phyloP scores from a whole-genome alignment of 1,140 invertebrate species.

The Saccostrea echinata region DNA sequence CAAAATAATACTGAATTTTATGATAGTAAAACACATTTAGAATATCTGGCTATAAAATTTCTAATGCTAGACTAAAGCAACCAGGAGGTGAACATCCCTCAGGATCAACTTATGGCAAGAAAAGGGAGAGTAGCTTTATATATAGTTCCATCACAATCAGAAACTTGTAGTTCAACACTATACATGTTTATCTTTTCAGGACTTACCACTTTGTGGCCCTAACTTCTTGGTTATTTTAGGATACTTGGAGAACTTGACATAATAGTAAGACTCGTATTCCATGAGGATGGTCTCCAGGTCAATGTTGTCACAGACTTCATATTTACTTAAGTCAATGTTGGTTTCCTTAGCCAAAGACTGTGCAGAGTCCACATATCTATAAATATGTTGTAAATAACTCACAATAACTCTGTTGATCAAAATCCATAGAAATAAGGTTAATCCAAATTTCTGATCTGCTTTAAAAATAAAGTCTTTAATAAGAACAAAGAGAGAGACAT shows the following conservation, averaged over 20 bases:
- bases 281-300: constrained; percentile 92
- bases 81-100: not conserved
- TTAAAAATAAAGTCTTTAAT: too few relatives aligned
- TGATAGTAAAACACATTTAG: too few relatives aligned
- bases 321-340: constrained; percentile 84
- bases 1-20: too few relatives aligned
- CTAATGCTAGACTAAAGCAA: not conserved
- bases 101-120: not conserved
- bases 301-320: constrained; percentile 93
- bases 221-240: constrained; percentile 87
- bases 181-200: not conserved
- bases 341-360: constrained; percentile 86
- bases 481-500: too few relatives aligned
- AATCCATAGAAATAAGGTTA: too few relatives aligned
- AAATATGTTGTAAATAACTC: constrained; percentile 1
- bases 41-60: too few relatives aligned
- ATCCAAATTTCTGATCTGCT: too few relatives aligned
- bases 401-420: not conserved
- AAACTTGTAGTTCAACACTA: not conserved
- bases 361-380: constrained; percentile 83
- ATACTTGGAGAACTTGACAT: constrained; percentile 91
- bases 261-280: constrained; percentile 93
- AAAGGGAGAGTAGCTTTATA: not conserved
- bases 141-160: not conserved
- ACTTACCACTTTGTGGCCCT: constrained; percentile 75